Conservation (phyloP, 2,888 invertebrate species). For the Camponotus fellah region DNA sequence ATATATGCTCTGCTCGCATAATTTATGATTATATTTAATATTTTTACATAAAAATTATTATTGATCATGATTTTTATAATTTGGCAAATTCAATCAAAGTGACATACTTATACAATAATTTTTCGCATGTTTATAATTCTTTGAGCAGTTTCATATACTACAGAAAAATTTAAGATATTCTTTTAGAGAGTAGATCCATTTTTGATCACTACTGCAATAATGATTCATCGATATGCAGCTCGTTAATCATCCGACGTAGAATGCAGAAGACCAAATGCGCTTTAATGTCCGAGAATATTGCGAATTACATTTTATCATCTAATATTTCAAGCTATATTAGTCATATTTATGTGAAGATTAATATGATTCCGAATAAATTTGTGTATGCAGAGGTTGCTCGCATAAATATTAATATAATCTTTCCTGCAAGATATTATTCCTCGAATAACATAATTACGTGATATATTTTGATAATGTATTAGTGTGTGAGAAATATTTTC, state of each 20-base stretch:
- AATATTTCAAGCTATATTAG: conserved; percentile 30
- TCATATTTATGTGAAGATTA: conserved; percentile 13
- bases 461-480: neutral
- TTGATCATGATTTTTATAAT: conserved; percentile 3
- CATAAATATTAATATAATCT: conserved; percentile 19
- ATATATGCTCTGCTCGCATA: neutral
- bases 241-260: conserved; percentile 54
- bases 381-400: neutral
- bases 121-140: neutral
- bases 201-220: conserved; percentile 40
- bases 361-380: conserved; percentile 19
- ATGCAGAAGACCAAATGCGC: conserved; percentile 22
- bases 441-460: neutral
- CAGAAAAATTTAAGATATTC: conserved; percentile 1
- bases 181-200: neutral
- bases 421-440: conserved; percentile 20
- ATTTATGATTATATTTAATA: neutral
- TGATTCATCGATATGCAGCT: conserved; percentile 33
- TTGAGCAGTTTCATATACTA: neutral
- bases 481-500: neutral
- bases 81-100: neutral
- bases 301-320: conserved; percentile 21
- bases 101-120: neutral
- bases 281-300: conserved; percentile 49
- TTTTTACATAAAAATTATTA: neutral